A percentile compares a stretch with the other conserved stretches of the same genome.
Evolutionary conservation across 35 echinoderm and acorn worm genomes (phyloP).

Genomic region (Lytechinus variegatus): DNA sequence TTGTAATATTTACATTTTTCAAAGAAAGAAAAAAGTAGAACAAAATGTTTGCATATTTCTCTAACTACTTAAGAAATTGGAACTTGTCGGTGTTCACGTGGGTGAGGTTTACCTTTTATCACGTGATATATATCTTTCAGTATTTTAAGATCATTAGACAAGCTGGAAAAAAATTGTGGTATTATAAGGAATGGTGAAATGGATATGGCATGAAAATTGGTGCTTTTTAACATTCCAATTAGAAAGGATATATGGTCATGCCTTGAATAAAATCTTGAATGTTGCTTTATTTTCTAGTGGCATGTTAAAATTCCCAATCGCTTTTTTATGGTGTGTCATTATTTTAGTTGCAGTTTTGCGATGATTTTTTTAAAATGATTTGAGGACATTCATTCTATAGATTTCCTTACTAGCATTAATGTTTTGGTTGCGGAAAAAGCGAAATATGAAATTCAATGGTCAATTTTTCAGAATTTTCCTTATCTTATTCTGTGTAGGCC

Average conservation of each 20-base stretch:
- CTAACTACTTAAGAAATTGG: not conserved
- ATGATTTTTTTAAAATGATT: not conserved
- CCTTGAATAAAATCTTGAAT: not conserved
- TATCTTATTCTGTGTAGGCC: not conserved
- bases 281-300: not conserved
- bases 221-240: constrained; percentile 13
- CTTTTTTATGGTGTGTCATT: not conserved
- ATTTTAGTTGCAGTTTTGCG: not conserved
- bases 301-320: not conserved
- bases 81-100: not conserved
- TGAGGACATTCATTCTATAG: too few relatives aligned
- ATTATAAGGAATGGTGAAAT: not conserved
- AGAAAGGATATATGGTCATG: not conserved
- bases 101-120: not conserved
- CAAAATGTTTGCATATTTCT: not conserved
- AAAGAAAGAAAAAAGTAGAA: not conserved
- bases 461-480: not conserved
- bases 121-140: not conserved
- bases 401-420: too few relatives aligned
- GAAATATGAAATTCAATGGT: too few relatives aligned
- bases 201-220: not conserved
- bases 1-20: not conserved
- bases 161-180: not conserved
- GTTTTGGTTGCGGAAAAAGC: too few relatives aligned
- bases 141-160: not conserved